phyloP scores from a whole-genome alignment of 2,113 vertebrate species.

The Pyrgilauda ruficollis region DNA sequence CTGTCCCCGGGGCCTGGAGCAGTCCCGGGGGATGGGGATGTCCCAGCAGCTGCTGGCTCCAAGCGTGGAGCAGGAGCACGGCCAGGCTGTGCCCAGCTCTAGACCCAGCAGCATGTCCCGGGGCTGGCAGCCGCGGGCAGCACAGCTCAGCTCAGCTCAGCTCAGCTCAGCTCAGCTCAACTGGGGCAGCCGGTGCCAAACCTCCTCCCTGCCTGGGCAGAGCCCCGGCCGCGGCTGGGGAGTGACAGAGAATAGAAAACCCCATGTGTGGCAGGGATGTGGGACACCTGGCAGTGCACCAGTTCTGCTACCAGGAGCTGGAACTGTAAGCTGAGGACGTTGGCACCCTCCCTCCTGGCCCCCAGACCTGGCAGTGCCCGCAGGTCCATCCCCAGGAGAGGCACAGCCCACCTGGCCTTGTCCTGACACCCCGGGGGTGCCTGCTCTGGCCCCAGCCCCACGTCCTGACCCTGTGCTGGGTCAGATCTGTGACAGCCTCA shows the following conservation, averaged over 20 bases:
- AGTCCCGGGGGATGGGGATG: neutral
- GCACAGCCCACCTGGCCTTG: neutral
- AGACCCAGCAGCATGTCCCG: neutral
- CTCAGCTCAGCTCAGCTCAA: neutral
- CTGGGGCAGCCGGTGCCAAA: rapidly evolving
- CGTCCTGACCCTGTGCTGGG: rapidly evolving
- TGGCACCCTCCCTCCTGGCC: rapidly evolving
- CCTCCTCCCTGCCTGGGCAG: neutral
- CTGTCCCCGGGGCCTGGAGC: neutral
- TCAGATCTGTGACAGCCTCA: neutral
- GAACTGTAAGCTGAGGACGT: rapidly evolving
- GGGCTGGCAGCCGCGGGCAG: neutral
- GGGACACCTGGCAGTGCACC: rapidly evolving
- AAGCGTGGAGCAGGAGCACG: rapidly evolving
- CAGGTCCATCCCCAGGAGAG: neutral
- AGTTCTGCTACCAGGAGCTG: neutral
- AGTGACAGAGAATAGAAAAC: slow-evolving; percentile 4
- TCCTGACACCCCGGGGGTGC: neutral
- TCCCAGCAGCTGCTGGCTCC: neutral
- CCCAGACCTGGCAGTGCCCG: neutral
- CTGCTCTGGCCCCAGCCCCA: neutral
- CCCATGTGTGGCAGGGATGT: neutral
- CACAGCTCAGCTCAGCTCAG: too few relatives aligned
- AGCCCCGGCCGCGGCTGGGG: rapidly evolving
- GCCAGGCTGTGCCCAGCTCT: neutral